phyloP scores from a whole-genome alignment of 1,140 invertebrate species.

The Drosophila lacteicornis region DNA sequence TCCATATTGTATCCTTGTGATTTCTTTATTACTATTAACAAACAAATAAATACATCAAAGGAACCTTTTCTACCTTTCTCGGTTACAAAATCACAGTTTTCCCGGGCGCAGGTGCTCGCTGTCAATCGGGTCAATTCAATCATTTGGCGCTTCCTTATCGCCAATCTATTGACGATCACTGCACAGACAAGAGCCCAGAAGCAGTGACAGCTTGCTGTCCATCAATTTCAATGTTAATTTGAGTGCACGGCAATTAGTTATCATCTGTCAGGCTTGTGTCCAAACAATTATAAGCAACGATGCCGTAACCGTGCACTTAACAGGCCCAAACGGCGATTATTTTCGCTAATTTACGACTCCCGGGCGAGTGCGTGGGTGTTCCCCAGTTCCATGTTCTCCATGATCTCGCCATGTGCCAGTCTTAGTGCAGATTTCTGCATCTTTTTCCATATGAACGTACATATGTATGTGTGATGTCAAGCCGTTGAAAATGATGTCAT shows the following conservation, averaged over 20 bases:
- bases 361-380: slow-evolving; percentile 47
- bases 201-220: slow-evolving; percentile 48
- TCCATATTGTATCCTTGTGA: no score
- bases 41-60: not conserved
- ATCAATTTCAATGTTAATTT: slow-evolving; percentile 70
- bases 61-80: not conserved
- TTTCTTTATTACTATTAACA: no score
- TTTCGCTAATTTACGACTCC: slow-evolving; percentile 18
- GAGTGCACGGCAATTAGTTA: slow-evolving; percentile 77
- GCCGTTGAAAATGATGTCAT: slow-evolving; percentile 74
- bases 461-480: slow-evolving; percentile 52
- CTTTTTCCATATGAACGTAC: slow-evolving; percentile 2
- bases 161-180: slow-evolving; percentile 20
- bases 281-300: slow-evolving; percentile 65
- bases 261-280: slow-evolving; percentile 76
- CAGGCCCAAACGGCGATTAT: slow-evolving; percentile 23
- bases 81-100: not conserved
- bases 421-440: slow-evolving; percentile 67
- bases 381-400: slow-evolving; percentile 12
- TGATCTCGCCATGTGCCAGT: slow-evolving; percentile 29
- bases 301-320: slow-evolving; percentile 35
- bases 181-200: slow-evolving; percentile 4
- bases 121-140: slow-evolving; percentile 9
- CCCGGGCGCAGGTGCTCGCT: slow-evolving; percentile 10
- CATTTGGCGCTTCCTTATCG: slow-evolving; percentile 43